Evolutionary conservation across 2,113 vertebrate species (phyloP).

Genomic region (Trematocara marginatum): DNA sequence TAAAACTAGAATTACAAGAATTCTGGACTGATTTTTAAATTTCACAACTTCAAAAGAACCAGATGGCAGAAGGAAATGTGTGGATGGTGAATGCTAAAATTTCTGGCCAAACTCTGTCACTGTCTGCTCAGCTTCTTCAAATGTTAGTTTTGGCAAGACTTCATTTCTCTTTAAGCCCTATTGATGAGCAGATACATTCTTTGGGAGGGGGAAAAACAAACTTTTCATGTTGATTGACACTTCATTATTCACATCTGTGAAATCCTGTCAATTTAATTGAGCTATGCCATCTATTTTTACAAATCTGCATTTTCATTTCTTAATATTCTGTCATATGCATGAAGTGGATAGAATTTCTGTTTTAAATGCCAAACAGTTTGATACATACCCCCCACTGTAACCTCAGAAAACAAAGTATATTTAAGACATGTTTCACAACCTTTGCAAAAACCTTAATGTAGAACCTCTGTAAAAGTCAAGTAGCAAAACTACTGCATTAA

Average conservation of each 20-base stretch:
- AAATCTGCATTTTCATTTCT: neutral
- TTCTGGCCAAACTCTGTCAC: neutral
- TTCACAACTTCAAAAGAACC: constrained; percentile 17
- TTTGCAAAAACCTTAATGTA: neutral
- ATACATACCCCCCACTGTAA: neutral
- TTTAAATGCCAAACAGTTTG: neutral
- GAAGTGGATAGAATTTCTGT: neutral
- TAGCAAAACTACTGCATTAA: neutral
- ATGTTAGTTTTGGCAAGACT: neutral
- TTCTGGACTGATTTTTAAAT: neutral
- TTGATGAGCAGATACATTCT: neutral
- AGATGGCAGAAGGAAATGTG: constrained; percentile 20
- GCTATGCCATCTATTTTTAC: neutral
- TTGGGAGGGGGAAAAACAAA: neutral
- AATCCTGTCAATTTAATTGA: neutral
- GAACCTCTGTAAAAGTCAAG: neutral
- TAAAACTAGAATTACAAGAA: neutral
- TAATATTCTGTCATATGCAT: neutral
- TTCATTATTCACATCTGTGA: neutral
- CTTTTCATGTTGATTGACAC: neutral
- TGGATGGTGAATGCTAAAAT: neutral
- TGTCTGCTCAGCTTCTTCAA: constrained; percentile 1
- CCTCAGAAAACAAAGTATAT: rapidly evolving
- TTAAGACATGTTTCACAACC: neutral
- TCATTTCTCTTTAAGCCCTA: neutral